Evolutionary conservation across 2,113 vertebrate genomes (phyloP).

Genomic region (Microcebus jonahi): DNA sequence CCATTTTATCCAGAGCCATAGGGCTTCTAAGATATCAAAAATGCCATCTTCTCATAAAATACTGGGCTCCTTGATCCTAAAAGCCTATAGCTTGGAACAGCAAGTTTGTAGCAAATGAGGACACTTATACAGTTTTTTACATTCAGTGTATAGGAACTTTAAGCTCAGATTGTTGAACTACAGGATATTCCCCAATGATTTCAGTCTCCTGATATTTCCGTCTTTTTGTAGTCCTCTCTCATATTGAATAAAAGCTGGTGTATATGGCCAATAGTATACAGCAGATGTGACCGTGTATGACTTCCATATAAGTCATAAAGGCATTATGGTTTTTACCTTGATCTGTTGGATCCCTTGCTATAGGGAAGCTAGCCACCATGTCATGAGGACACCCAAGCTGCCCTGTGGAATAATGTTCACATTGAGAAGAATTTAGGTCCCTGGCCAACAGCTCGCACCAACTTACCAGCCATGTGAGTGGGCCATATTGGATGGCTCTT

Average conservation of each 20-base stretch:
- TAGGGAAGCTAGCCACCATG: background rate
- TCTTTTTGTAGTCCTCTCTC: background rate
- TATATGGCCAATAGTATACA: background rate
- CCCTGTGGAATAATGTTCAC: background rate
- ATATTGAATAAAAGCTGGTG: background rate
- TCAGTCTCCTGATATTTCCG: background rate
- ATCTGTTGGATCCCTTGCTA: background rate
- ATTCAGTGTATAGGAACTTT: background rate
- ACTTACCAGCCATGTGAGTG: background rate
- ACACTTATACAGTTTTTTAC: background rate
- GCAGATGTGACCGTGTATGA: background rate
- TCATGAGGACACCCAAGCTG: background rate
- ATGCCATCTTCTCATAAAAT: background rate
- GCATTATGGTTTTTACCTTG: background rate
- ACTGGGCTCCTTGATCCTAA: background rate
- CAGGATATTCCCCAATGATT: background rate
- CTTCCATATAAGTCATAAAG: background rate
- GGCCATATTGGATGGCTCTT: background rate
- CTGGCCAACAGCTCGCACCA: background rate
- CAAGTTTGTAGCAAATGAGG: background rate
- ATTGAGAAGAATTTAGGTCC: background rate
- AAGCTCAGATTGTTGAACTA: background rate
- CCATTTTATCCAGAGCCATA: background rate
- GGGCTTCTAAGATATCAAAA: background rate
- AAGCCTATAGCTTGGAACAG: background rate